phyloP scores from a whole-genome alignment of 2,888 invertebrate genomes.

The Chrysolina haemoptera region DNA sequence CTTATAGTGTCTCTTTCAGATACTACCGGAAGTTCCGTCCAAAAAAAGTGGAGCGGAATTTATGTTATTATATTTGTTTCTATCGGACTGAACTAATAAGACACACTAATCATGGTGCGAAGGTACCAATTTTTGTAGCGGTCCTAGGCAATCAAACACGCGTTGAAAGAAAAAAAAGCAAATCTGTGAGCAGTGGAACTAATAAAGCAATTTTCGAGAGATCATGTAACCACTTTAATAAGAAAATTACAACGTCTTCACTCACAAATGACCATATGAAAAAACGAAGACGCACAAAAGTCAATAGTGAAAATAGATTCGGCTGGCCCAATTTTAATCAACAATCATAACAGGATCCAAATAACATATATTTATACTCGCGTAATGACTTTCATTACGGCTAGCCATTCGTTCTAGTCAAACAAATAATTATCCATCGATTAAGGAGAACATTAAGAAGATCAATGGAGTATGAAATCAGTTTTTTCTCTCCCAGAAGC shows the following conservation, averaged over 20 bases:
- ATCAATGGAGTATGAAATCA: constrained; percentile 31
- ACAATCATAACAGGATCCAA: constrained; percentile 17
- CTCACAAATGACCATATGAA: neutral
- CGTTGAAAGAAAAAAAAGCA: neutral
- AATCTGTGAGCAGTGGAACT: neutral
- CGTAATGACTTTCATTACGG: constrained; percentile 25
- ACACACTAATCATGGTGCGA: neutral
- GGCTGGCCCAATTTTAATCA: constrained; percentile 12
- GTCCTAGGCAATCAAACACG: neutral
- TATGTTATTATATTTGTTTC: neutral
- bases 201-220: constrained; percentile 2
- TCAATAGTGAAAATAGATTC: neutral
- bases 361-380: constrained; percentile 18
- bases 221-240: constrained; percentile 4
- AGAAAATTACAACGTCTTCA: constrained; percentile 12
- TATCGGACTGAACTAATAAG: constrained; percentile 8
- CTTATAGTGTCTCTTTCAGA: neutral
- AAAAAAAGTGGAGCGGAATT: neutral
- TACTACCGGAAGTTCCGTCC: neutral
- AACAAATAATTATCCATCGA: constrained; percentile 31
- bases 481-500: constrained; percentile 21
- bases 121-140: constrained; percentile 4
- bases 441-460: constrained; percentile 31
- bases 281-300: constrained; percentile 6
- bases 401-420: constrained; percentile 28